A percentile compares a stretch with the other conserved stretches of the same genome.
Conservation (phyloP, 2,888 invertebrate genomes). For the Ormyrus labotus region DNA sequence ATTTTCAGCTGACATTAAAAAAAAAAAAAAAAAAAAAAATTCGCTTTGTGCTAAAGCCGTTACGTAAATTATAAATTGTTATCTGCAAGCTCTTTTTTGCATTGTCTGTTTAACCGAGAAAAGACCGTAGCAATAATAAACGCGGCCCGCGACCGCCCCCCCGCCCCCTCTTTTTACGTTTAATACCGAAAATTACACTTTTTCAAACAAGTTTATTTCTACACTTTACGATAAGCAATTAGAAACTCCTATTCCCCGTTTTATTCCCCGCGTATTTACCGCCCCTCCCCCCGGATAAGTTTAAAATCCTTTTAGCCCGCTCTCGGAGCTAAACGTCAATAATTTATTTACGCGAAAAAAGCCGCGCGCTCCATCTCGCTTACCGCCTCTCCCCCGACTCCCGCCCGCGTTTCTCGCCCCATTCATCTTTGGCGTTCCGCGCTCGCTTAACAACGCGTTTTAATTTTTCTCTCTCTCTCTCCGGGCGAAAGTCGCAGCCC, state of each 20-base stretch:
- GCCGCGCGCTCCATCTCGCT: background rate
- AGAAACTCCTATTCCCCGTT: background rate
- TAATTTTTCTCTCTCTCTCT: slow-evolving; percentile 45
- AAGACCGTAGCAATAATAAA: no score
- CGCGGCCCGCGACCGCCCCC: no score
- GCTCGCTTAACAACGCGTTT: slow-evolving; percentile 36
- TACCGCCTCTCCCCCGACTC: background rate
- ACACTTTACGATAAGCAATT: no score
- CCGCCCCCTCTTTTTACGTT: no score
- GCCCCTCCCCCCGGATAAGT: background rate
- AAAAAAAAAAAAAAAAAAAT: no score
- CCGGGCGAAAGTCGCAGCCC: slow-evolving; percentile 14
- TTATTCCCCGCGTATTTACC: background rate
- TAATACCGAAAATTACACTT: no score
- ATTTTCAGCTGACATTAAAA: no score
- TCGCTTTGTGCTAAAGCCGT: no score
- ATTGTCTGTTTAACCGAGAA: no score
- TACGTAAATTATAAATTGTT: no score
- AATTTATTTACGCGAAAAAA: slow-evolving; percentile 13
- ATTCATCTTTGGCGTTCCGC: background rate
- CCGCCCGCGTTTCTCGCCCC: background rate
- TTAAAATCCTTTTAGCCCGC: background rate
- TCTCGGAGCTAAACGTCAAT: slow-evolving; percentile 4
- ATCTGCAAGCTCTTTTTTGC: no score
- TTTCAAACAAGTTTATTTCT: no score